Base-by-base conservation (phyloP, 35 echinoderm and acorn worm genomes). In the Nesometra sesokonis region DNA sequence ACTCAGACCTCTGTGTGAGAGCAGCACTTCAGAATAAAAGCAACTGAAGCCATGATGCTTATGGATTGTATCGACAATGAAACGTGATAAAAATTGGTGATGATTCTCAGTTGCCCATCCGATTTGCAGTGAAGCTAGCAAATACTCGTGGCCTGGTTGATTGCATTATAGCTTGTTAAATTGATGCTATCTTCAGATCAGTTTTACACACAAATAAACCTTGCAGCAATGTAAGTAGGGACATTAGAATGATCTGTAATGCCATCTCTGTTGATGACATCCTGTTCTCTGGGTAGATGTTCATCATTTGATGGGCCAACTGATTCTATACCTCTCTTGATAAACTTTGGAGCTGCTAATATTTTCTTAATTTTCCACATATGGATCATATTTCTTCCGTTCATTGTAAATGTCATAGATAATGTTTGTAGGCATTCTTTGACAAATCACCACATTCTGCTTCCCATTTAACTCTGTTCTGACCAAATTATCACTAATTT, bases 161-260 rank as follows among this genome's bases (percentile, higher is more conserved):
- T 82, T 91, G 89, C 37, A 94, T 94, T 0, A 94, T 86, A 35
- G 93, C 89, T 82, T 94, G 89, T 39, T 89, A 89, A 0, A 92
- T 84, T 3, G 90, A 83, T 0, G 91, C 91, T 34, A 82, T 30
- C 43, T 93, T 89, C 17, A 85, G 37, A 31, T 81, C 39, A 35
- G 31, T 52, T 31, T 34, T 88, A 36, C 91, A 77, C 7, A 83
- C 46, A 77, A 93, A 89, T 29, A 89, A 77, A 38, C 34, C 32
- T 77, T 67, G 7, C 31, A 89, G 37, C 5, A 93, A 82, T 17
- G 36, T 15, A 39, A 13, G n/a, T 27, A 92, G 76, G 9, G 87
- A 57, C 39, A 46, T 13, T 80, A 87, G 82, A 3, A 93, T 0
- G 27, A 93, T 89, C 7, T 36, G 0, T 3, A 89, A 35, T 35